phyloP scores from a whole-genome alignment of 2,888 invertebrate species.

The Brachylomia viminalis region DNA sequence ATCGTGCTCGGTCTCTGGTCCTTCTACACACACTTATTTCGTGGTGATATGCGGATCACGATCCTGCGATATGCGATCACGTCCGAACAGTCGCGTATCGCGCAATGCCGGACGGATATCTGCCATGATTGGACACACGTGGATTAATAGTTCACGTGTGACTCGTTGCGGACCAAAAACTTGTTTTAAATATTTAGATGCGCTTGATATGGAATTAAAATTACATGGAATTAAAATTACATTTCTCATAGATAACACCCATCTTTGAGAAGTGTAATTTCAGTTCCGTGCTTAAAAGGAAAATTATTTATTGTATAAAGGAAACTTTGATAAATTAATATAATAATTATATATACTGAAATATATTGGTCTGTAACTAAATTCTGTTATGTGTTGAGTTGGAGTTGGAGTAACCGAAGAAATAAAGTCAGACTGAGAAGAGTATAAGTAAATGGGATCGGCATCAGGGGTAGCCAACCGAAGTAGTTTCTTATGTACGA shows the following conservation, averaged over 20 bases:
- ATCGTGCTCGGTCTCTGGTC: not conserved
- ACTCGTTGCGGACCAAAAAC: slow-evolving; percentile 27
- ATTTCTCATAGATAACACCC: too few species aligned
- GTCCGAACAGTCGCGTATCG: slow-evolving; percentile 57
- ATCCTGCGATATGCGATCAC: slow-evolving; percentile 71
- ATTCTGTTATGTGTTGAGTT: not conserved
- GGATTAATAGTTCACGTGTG: slow-evolving; percentile 52
- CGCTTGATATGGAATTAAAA: not conserved
- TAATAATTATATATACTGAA: not conserved
- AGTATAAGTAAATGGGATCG: not conserved
- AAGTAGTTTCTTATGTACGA: too few species aligned
- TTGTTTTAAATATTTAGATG: slow-evolving; percentile 16
- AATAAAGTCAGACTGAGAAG: not conserved
- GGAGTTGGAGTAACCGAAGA: not conserved
- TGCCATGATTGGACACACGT: slow-evolving; percentile 57
- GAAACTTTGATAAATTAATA: not conserved
- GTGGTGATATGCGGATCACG: slow-evolving; percentile 65
- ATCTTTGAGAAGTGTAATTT: not conserved
- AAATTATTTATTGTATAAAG: not conserved
- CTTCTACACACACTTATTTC: not conserved
- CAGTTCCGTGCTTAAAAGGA: not conserved
- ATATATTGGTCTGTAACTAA: not conserved
- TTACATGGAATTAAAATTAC: not conserved
- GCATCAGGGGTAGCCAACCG: slow-evolving; percentile 11
- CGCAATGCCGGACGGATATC: slow-evolving; percentile 32